These are phyloP conservation scores for Parauchenoglanis punctatus DNA, from an alignment of 2,797 vertebrate species.

Conservation along the genomic window DNA sequence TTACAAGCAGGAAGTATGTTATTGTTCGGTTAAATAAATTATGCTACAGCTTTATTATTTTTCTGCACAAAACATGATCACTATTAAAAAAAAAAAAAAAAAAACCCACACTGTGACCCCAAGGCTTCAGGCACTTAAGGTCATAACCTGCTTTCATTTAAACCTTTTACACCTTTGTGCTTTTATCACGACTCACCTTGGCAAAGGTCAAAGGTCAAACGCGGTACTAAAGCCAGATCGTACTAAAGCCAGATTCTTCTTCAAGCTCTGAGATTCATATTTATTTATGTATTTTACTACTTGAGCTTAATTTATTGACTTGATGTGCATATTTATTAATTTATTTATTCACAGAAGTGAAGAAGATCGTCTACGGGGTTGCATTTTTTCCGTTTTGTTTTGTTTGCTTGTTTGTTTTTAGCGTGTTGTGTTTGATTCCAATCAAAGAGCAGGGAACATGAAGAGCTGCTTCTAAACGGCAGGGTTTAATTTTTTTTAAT, in stretches of 20 bases:
- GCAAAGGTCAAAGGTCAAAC: background rate
- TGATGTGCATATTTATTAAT: slow-evolving; percentile 64
- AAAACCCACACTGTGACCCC: background rate
- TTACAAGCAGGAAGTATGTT: background rate
- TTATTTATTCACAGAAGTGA: background rate
- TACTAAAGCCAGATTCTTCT: background rate
- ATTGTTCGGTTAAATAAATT: background rate
- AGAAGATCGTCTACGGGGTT: background rate
- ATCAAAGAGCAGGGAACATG: slow-evolving; percentile 40
- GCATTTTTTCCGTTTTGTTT: background rate
- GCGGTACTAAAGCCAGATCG: background rate
- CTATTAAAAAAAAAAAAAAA: background rate
- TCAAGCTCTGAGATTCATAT: slow-evolving; percentile 18
- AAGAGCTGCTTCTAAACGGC: slow-evolving; percentile 31
- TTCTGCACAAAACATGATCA: slow-evolving; percentile 2
- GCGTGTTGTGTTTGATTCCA: slow-evolving; percentile 10
- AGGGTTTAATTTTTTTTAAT: slow-evolving; percentile 20
- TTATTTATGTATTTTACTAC: slow-evolving; percentile 51
- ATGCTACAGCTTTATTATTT: slow-evolving; percentile 7
- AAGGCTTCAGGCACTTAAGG: slow-evolving; percentile 32
- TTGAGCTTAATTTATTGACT: slow-evolving; percentile 58
- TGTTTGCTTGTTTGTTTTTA: background rate
- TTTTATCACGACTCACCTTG: background rate
- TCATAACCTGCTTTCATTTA: slow-evolving; percentile 23
- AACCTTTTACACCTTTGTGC: background rate